A percentile compares a stretch with the other conserved stretches of the same genome.
Conservation (phyloP, 2,888 invertebrate genomes). For the Leucoma salicis region DNA sequence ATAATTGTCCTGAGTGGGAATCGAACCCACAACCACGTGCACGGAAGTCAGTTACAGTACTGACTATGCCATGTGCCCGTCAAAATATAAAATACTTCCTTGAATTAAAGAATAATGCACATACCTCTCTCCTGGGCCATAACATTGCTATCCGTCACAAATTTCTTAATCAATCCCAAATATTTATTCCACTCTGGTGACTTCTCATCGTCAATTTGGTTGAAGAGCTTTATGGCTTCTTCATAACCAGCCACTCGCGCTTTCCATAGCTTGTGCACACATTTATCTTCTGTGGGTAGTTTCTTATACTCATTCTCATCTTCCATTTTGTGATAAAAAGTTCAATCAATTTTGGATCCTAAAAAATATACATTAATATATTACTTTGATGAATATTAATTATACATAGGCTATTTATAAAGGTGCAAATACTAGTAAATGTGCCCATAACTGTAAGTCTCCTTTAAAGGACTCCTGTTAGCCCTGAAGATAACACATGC, state of each 20-base stretch:
- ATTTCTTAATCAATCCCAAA: conserved; percentile 94
- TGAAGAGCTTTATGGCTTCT: conserved; percentile 94
- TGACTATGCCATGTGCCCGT: too few relatives aligned
- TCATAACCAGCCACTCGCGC: conserved; percentile 97
- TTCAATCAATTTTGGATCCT: conserved; percentile 33
- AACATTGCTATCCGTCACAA: conserved; percentile 96
- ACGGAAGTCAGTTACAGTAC: too few relatives aligned
- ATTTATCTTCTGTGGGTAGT: conserved; percentile 93
- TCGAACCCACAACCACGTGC: too few relatives aligned
- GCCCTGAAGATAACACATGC: conserved; percentile 52
- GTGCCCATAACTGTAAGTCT: conserved; percentile 9
- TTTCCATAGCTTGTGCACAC: conserved; percentile 97
- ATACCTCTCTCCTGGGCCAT: conserved; percentile 96
- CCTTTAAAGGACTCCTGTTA: conserved; percentile 56
- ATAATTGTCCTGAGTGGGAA: too few relatives aligned
- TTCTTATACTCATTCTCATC: conserved; percentile 94
- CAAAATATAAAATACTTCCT: not conserved
- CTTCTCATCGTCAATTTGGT: conserved; percentile 94
- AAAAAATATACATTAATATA: not conserved
- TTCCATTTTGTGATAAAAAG: conserved; percentile 82
- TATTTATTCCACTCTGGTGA: conserved; percentile 97
- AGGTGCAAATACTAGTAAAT: not conserved
- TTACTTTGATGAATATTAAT: not conserved
- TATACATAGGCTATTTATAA: not conserved
- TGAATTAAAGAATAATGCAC: conserved; percentile 8